These are phyloP conservation scores for Orussus abietinus DNA, from an alignment of 1,140 invertebrate genomes.

Conservation along the genomic window DNA sequence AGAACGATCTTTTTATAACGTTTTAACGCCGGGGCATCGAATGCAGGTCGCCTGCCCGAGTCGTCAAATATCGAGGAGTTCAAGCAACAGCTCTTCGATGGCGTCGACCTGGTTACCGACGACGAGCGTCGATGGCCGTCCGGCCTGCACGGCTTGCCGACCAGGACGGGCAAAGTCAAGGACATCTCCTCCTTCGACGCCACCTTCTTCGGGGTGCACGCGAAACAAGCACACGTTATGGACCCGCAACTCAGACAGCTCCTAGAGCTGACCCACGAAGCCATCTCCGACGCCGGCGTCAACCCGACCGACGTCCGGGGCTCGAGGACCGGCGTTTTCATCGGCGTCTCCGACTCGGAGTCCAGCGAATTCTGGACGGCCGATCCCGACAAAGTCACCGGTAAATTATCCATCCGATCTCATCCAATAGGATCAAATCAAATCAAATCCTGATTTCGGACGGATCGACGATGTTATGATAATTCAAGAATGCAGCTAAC, in stretches of 20 bases:
- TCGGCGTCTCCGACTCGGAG: conserved; percentile 84
- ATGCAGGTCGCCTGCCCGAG: conserved; percentile 74
- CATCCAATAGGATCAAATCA: too few relatives aligned
- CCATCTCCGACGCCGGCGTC: conserved; percentile 88
- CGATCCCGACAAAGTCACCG: conserved; percentile 75
- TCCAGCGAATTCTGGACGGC: conserved; percentile 76
- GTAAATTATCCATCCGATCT: conserved; percentile 39
- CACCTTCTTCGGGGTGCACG: conserved; percentile 90
- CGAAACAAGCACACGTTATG: conserved; percentile 92
- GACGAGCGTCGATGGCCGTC: conserved; percentile 77
- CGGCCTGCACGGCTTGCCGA: conserved; percentile 77
- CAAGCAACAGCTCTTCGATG: conserved; percentile 76
- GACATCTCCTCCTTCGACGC: conserved; percentile 85
- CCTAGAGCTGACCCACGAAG: conserved; percentile 91
- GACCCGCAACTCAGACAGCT: conserved; percentile 91
- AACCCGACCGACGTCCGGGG: conserved; percentile 79
- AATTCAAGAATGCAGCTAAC: too few relatives aligned
- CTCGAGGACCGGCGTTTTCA: conserved; percentile 84
- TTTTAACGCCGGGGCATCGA: too few relatives aligned
- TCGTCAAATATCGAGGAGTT: conserved; percentile 86
- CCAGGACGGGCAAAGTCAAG: conserved; percentile 85
- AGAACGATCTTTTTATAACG: too few relatives aligned
- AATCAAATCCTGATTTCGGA: too few relatives aligned
- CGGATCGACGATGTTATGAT: too few relatives aligned
- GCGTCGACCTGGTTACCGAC: conserved; percentile 84